A percentile compares a stretch with the other conserved stretches of the same genome.
Evolutionary conservation across 2,888 invertebrate species (phyloP).

Genomic region (Phortica okadai): DNA sequence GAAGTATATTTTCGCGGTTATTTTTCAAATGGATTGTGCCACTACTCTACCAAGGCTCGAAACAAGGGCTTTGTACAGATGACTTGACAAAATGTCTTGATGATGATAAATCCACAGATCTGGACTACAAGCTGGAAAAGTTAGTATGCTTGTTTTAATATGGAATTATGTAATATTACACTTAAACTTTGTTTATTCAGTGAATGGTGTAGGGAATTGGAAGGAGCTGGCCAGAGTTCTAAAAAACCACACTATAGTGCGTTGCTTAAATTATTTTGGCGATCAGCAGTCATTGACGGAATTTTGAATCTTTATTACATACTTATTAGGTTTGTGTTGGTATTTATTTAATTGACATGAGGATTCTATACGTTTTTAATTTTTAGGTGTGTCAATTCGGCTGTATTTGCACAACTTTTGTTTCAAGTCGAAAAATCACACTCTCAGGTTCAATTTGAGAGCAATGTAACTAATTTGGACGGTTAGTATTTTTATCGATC

Average conservation of each 20-base stretch:
- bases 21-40: slow-evolving; percentile 75
- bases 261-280: slow-evolving; percentile 83
- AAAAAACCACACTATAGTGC: slow-evolving; percentile 82
- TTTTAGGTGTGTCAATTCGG: slow-evolving; percentile 74
- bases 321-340: slow-evolving; percentile 68
- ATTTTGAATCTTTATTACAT: slow-evolving; percentile 78
- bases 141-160: slow-evolving; percentile 53
- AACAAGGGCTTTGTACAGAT: slow-evolving; percentile 78
- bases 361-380: not conserved
- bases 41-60: slow-evolving; percentile 70
- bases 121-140: slow-evolving; percentile 75
- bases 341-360: not conserved
- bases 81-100: slow-evolving; percentile 83
- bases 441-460: not conserved
- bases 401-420: slow-evolving; percentile 74
- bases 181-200: slow-evolving; percentile 57
- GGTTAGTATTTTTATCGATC: not conserved
- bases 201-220: slow-evolving; percentile 83
- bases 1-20: slow-evolving; percentile 73
- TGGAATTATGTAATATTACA: not conserved
- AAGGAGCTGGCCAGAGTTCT: slow-evolving; percentile 78
- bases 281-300: slow-evolving; percentile 82
- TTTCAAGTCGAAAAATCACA: slow-evolving; percentile 67
- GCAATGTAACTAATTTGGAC: not conserved
- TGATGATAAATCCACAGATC: slow-evolving; percentile 77